Base-by-base conservation (phyloP, 1,140 invertebrate genomes). In the Paralvinella palmiformis region DNA sequence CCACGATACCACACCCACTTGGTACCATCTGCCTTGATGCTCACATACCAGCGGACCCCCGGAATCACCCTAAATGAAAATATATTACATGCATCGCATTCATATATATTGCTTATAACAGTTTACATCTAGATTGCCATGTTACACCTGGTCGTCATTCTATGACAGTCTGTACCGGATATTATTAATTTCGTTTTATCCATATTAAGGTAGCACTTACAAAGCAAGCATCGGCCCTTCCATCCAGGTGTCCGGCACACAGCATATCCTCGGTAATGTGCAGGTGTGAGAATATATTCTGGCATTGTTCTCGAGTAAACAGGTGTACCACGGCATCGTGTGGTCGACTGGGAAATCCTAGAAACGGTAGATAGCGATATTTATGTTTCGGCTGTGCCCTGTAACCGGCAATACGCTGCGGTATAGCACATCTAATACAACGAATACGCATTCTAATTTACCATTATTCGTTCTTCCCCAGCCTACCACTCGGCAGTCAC, bases 31-130 rank as follows among this genome's bases (percentile, higher is more conserved):
- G 3, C 75, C 75, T 22, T 81, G 41, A 3, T 37, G 79, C 33
- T 79, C 75, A 68, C 86, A 88, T 48, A 87, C 82, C 37, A 88
- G 69, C 2, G 87, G 86, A 15, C 86, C 85, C 1, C 87, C 87
- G 0, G 86, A 87, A 73, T 88, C 87, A 48, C 72, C 72, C 62
- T 67, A 64, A 68, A 68, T 65, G 37, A 55, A 64, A 1, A 62
- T 62, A 7, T 58, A 10, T 58, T 2, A 4, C 5, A 31, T 20
- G 22, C 22, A 20, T 24, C 53, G 53, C n/a, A n/a, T n/a, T n/a
- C n/a, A n/a, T n/a, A n/a, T n/a, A n/a, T n/a, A n/a, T n/a, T n/a
- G n/a, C n/a, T n/a, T n/a, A n/a, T n/a, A n/a, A n/a, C n/a, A n/a
- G n/a, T n/a, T n/a, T n/a, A n/a, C n/a, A n/a, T n/a, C n/a, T n/a